phyloP scores from a whole-genome alignment of 2,797 vertebrate genomes.

The Siniperca undulata region DNA sequence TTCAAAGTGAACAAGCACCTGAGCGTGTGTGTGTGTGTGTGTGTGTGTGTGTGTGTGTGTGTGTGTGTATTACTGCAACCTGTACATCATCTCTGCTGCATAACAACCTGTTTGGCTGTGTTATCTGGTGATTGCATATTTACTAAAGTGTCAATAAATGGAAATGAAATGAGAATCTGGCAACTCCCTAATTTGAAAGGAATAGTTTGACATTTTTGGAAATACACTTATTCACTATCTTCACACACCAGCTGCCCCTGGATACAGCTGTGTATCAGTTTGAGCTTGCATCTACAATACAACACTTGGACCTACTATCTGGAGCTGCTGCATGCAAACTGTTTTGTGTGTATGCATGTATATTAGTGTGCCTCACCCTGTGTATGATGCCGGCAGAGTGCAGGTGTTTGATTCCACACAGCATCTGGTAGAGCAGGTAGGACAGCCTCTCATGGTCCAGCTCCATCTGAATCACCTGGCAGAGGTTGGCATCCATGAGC shows the following conservation, averaged over 20 bases:
- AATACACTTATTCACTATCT: background rate
- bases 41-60: background rate
- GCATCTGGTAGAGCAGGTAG: slow-evolving; percentile 97
- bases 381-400: slow-evolving; percentile 97
- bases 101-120: background rate
- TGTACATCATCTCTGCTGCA: background rate
- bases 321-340: background rate
- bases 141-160: background rate
- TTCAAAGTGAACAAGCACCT: slow-evolving; percentile 25
- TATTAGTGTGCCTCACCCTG: slow-evolving; percentile 84
- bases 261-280: background rate
- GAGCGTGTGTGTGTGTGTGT: background rate
- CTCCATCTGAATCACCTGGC: slow-evolving; percentile 98
- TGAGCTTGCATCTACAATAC: too few relatives aligned
- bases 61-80: slow-evolving; percentile 1
- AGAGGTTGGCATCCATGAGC: slow-evolving; percentile 98
- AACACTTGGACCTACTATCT: background rate
- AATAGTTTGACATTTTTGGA: background rate
- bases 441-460: slow-evolving; percentile 96
- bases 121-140: background rate
- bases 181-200: background rate
- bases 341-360: background rate
- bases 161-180: background rate
- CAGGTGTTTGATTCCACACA: slow-evolving; percentile 97
- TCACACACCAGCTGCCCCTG: too few relatives aligned